phyloP scores from a whole-genome alignment of 1,140 invertebrate genomes.

The Probaryconus sp. region DNA sequence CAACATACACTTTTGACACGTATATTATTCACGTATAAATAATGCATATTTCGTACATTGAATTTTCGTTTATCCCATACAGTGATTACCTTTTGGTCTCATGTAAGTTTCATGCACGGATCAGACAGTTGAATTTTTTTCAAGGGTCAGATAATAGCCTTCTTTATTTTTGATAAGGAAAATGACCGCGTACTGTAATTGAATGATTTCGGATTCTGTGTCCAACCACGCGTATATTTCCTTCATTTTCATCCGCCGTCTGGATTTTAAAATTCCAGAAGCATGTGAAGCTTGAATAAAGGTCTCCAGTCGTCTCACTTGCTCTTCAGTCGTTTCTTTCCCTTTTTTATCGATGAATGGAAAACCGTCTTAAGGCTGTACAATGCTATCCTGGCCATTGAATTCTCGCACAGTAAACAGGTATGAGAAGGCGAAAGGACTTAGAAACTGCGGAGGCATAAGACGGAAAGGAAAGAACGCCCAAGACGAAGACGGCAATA shows the following conservation, averaged over 20 bases:
- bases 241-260: background rate
- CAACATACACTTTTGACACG: too few species aligned
- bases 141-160: background rate
- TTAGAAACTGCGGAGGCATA: conserved; percentile 4
- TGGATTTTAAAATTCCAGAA: conserved; percentile 6
- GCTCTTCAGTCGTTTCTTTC: background rate
- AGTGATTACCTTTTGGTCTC: background rate
- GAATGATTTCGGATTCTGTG: conserved; percentile 6
- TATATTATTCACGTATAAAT: too few species aligned
- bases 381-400: conserved; percentile 38
- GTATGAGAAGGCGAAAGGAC: conserved; percentile 3
- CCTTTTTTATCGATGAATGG: conserved; percentile 17
- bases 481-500: conserved; percentile 7
- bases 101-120: background rate
- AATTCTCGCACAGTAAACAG: conserved; percentile 39
- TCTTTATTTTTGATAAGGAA: background rate
- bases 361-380: conserved; percentile 34
- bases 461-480: background rate
- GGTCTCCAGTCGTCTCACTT: background rate
- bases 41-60: too few species aligned
- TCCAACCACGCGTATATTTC: background rate
- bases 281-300: background rate
- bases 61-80: too few species aligned
- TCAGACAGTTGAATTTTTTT: background rate
- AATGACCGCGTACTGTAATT: conserved; percentile 3